Evolutionary conservation across 30 jellyfish, hydroid and myxozoan genomes (phyloP), one percentile per base, ranked within the genome.

Genomic region (Nemopilema nomurai): DNA sequence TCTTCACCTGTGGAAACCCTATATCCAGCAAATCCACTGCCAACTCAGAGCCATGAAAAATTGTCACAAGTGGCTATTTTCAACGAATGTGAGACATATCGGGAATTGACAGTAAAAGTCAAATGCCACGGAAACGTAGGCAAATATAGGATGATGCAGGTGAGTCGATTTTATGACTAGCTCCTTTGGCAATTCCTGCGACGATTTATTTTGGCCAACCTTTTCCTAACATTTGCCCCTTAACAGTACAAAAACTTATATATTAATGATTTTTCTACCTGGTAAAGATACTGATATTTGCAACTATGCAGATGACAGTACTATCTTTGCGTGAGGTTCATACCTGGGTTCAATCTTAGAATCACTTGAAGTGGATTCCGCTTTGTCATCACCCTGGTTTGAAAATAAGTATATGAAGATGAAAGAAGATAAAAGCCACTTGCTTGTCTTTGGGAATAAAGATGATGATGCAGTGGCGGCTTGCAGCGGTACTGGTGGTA

Each of bases 101-200:
- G 93, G 33, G 93, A 84, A 76, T 33, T 73, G 26, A 64, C 24
- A 67, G 49, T 84, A 4, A 84, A 84, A 74, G 69, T 84, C 3
- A 84, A 71, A 69, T 84, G 87, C 49, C 93, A 84, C 49, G 93
- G 93, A 27, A 62, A 72, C 62, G 84, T 84, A 20, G 62, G 49
- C 16, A 84, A 75, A 33, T 84, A 62, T 82, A 84, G 63, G 51
- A 84, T 84, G 28, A 74, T 49, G 4, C 86, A 62, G 87, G 93
- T 74, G n/a, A n/a, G n/a, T n/a, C n/a, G n/a, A n/a, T n/a, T n/a
- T n/a, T n/a, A n/a, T n/a, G n/a, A n/a, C n/a, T n/a, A n/a, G n/a
- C n/a, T n/a, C n/a, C n/a, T n/a, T n/a, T n/a, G n/a, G n/a, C n/a
- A n/a, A n/a, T n/a, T n/a, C n/a, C n/a, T n/a, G n/a, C n/a, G n/a